phyloP scores from a whole-genome alignment of 2,888 invertebrate species.

The Criorhina ranunculi region DNA sequence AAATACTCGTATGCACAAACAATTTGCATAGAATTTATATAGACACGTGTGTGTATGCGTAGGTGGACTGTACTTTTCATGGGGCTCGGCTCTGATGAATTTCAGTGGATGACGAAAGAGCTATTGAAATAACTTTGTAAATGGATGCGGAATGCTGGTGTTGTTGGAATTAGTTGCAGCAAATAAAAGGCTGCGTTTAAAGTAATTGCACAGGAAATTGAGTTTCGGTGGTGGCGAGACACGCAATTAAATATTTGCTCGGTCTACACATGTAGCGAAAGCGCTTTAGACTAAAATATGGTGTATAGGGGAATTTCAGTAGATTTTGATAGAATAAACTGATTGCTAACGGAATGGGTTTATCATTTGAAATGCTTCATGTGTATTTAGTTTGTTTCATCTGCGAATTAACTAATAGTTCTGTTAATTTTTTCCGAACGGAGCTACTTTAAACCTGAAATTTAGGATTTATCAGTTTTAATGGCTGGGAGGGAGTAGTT shows the following conservation, averaged over 20 bases:
- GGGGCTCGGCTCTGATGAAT: neutral
- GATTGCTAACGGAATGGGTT: too few species aligned
- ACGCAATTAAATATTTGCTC: constrained; percentile 23
- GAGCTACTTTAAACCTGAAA: too few species aligned
- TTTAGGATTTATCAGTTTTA: too few species aligned
- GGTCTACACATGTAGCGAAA: too few species aligned
- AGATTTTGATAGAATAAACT: too few species aligned
- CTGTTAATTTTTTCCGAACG: too few species aligned
- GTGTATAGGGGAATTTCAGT: too few species aligned
- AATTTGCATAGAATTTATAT: constrained; percentile 27
- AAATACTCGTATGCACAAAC: constrained; percentile 10
- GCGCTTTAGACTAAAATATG: too few species aligned
- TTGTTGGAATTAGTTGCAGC: constrained; percentile 43
- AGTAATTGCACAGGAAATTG: constrained; percentile 59
- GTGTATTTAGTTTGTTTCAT: too few species aligned
- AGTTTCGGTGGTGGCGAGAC: constrained; percentile 31
- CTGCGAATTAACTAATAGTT: too few species aligned
- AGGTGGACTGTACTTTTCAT: constrained; percentile 11
- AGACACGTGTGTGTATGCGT: neutral
- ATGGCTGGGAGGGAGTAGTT: too few species aligned
- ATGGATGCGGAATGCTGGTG: constrained; percentile 16
- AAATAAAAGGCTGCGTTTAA: constrained; percentile 45
- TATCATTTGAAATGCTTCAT: too few species aligned
- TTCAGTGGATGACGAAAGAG: constrained; percentile 10
- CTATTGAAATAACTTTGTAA: constrained; percentile 52